Evolutionary conservation across 53 echinoderm and acorn worm species (phyloP), one percentile per base, ranked within the genome.

Genomic region (Crossaster papposus): DNA sequence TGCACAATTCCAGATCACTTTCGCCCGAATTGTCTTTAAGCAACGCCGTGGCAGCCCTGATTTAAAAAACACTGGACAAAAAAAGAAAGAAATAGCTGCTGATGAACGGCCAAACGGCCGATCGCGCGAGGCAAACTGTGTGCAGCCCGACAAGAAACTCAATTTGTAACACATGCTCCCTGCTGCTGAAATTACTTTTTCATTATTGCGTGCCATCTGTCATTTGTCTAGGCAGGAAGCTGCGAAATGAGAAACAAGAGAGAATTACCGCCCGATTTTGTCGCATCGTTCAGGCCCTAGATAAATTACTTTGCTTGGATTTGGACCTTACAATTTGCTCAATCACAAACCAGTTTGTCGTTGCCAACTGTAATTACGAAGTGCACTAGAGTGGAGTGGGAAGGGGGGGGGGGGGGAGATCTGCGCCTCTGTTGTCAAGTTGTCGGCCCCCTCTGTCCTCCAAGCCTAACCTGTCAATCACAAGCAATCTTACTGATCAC

Each of bases 151-250:
- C 87, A 87, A 87, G 87, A 87, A 87, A 87, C 87, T 87, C 87
- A 87, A 87, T 87, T 87, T 87, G 87, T 87, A 87, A 87, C 87
- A 87, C 87, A 87, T 87, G 87, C 87, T 87, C 87, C 87, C 87
- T 62, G 77, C 87, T 87, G 75, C 62, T 63, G 87, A 77, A 87
- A 87, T 87, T 87, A 74, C 87, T 87, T 87, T 87, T 87, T 87
- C 87, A 87, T 87, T 87, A 87, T 87, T 87, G 38, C 87, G 58
- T 35, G 75, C 87, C 87, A 87, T 87, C 87, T 87, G 87, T 87
- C 87, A 87, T 87, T 87, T 77, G 87, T 77, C 75, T 72, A 23
- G 54, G 63, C 33, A 77, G 54, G 51, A 87, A 35, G 36, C 77
- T 53, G 87, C 55, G 87, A 87, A 62, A 87, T 87, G 76, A 87